Percentiles rank a stretch among this genome's conserved stretches.
phyloP scores from a whole-genome alignment of 2,888 invertebrate species.

The Leistus spinibarbis region DNA sequence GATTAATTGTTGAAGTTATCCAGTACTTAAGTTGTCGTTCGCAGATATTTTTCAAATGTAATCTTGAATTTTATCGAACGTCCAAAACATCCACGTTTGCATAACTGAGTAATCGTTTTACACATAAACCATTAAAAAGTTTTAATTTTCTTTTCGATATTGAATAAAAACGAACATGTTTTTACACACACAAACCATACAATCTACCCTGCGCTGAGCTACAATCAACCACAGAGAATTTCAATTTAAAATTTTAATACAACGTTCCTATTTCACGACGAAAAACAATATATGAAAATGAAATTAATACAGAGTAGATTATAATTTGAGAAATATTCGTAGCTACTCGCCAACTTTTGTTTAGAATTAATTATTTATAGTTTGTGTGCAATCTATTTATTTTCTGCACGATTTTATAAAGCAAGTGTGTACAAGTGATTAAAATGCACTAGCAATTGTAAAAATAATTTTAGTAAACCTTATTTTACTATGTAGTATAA shows the following conservation, averaged over 20 bases:
- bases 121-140: neutral
- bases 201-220: neutral
- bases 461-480: too few relatives aligned
- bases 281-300: neutral
- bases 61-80: slow-evolving; percentile 13
- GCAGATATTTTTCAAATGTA: slow-evolving; percentile 14
- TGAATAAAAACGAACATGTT: neutral
- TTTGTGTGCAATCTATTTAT: too few relatives aligned
- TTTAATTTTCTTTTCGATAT: slow-evolving; percentile 12
- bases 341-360: neutral
- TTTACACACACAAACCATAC: neutral
- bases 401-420: too few relatives aligned
- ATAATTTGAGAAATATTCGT: neutral
- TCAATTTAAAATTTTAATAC: neutral
- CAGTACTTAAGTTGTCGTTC: slow-evolving; percentile 6
- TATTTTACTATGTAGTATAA: too few relatives aligned
- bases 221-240: neutral
- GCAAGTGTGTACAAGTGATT: too few relatives aligned
- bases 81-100: slow-evolving; percentile 3
- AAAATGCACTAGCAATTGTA: too few relatives aligned
- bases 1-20: slow-evolving; percentile 11
- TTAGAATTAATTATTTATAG: too few relatives aligned
- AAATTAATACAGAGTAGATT: neutral
- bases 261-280: neutral
- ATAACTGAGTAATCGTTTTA: slow-evolving; percentile 6